Evolutionary conservation across 2,797 vertebrate genomes (phyloP).

Genomic region (Xyrichtys novacula): DNA sequence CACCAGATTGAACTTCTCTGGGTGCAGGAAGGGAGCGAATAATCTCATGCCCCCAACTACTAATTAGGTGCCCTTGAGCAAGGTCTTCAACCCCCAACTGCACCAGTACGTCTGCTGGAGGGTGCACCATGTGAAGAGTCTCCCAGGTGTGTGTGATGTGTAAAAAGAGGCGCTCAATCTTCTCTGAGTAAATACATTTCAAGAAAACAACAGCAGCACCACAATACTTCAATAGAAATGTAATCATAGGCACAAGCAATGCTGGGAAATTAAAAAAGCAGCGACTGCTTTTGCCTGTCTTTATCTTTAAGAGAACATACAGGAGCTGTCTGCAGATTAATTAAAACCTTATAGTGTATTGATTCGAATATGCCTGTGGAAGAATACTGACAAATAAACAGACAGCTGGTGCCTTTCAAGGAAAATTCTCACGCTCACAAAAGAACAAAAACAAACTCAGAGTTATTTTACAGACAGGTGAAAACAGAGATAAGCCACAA

Average conservation of each 20-base stretch:
- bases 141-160: constrained; percentile 54
- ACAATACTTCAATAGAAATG: constrained; percentile 39
- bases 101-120: constrained; percentile 42
- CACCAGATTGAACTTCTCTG: constrained; percentile 67
- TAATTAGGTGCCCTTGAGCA: constrained; percentile 79
- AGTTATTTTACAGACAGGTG: constrained; percentile 73
- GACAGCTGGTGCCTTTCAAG: constrained; percentile 66
- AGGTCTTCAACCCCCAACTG: constrained; percentile 67
- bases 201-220: constrained; percentile 31
- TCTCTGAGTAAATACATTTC: constrained; percentile 48
- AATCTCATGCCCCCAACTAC: constrained; percentile 68
- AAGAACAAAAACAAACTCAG: constrained; percentile 60
- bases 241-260: constrained; percentile 69
- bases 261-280: constrained; percentile 61
- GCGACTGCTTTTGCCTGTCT: constrained; percentile 48
- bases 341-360: constrained; percentile 74
- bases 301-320: constrained; percentile 83
- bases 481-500: constrained; percentile 69
- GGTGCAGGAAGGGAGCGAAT: constrained; percentile 57
- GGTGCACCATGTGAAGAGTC: constrained; percentile 37
- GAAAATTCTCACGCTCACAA: constrained; percentile 48
- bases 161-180: constrained; percentile 28
- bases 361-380: constrained; percentile 72
- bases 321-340: constrained; percentile 77
- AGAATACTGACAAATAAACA: constrained; percentile 73